These are phyloP conservation scores for Lophotriccus pileatus DNA, from an alignment of 2,797 vertebrate species.

Conservation along the genomic window DNA sequence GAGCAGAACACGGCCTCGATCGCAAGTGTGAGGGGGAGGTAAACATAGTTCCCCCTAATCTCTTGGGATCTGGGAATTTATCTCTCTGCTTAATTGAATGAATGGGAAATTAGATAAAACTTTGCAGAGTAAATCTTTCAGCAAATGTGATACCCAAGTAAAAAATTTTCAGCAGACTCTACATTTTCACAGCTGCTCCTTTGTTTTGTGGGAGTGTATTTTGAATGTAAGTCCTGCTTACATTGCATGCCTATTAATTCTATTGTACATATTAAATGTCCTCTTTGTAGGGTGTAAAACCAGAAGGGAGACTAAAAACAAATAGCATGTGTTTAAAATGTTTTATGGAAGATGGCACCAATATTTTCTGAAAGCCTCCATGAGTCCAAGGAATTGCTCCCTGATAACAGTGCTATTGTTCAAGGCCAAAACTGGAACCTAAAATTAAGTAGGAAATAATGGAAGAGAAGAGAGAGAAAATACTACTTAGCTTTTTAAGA, in stretches of 20 bases:
- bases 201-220: slow-evolving; percentile 70
- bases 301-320: slow-evolving; percentile 72
- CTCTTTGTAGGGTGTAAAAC: slow-evolving; percentile 60
- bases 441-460: background rate
- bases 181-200: slow-evolving; percentile 72
- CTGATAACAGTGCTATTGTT: background rate
- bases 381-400: slow-evolving; percentile 31
- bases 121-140: slow-evolving; percentile 75
- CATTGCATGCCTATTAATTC: slow-evolving; percentile 73
- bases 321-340: slow-evolving; percentile 72
- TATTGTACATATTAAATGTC: slow-evolving; percentile 75
- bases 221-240: slow-evolving; percentile 72
- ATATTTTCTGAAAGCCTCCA: slow-evolving; percentile 51
- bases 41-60: slow-evolving; percentile 52
- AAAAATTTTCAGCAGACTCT: slow-evolving; percentile 58
- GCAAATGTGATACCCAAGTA: slow-evolving; percentile 68
- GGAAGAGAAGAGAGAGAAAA: background rate
- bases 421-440: background rate
- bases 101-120: slow-evolving; percentile 75
- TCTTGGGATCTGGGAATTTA: slow-evolving; percentile 61
- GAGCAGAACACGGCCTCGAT: slow-evolving; percentile 8
- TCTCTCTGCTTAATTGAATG: slow-evolving; percentile 74
- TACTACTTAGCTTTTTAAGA: background rate
- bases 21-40: background rate
- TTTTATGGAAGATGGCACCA: slow-evolving; percentile 59